These are phyloP conservation scores for Synaphobranchus kaupii DNA, from an alignment of 2,797 vertebrate species.

Conservation along the genomic window DNA sequence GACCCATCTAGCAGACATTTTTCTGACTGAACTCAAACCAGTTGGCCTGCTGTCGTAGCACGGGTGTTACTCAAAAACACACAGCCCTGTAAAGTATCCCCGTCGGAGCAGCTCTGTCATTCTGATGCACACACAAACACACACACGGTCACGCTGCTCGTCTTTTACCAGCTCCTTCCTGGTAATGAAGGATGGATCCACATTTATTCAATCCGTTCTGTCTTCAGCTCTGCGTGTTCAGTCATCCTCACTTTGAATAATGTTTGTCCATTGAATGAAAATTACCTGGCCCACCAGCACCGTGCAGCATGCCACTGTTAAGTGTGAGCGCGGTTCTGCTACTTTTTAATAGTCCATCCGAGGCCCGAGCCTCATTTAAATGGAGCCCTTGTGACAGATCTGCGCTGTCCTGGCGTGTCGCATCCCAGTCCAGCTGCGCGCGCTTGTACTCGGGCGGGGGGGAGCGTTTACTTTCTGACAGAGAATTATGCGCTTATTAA, in stretches of 20 bases:
- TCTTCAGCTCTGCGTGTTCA: not conserved
- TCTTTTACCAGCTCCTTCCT: not conserved
- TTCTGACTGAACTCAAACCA: not conserved
- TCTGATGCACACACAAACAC: no score
- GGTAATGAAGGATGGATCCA: not conserved
- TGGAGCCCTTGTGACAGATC: slow-evolving; percentile 31
- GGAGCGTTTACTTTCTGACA: slow-evolving; percentile 42
- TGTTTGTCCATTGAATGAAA: slow-evolving; percentile 22
- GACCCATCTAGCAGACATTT: not conserved
- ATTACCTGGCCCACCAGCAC: slow-evolving; percentile 24
- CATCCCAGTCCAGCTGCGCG: slow-evolving; percentile 45
- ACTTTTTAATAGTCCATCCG: slow-evolving; percentile 28
- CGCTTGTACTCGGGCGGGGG: slow-evolving; percentile 30
- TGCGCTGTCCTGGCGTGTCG: not conserved
- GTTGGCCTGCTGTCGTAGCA: not conserved
- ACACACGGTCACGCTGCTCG: not conserved
- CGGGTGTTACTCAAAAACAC: not conserved
- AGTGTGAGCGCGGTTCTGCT: slow-evolving; percentile 13
- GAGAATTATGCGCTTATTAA: slow-evolving; percentile 55
- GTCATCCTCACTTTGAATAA: slow-evolving; percentile 27
- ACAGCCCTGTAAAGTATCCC: not conserved
- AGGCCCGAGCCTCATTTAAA: slow-evolving; percentile 28
- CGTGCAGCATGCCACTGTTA: slow-evolving; percentile 25
- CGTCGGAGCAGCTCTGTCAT: no score
- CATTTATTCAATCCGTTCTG: not conserved